Base-by-base conservation (phyloP, 2,888 invertebrate species). In the Osedax fenrisi region DNA sequence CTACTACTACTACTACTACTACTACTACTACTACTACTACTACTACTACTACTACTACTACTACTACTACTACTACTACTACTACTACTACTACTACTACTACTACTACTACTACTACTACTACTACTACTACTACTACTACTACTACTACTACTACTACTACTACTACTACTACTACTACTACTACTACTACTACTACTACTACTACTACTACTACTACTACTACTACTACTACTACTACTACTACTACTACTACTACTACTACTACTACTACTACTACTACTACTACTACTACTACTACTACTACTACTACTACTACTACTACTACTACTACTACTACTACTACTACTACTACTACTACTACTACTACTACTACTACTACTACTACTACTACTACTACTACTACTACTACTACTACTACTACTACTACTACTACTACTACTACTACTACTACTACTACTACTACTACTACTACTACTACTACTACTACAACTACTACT, bases 71-170 rank as follows among this genome's bases (percentile, higher is more conserved):
- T 25, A 68, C 67, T 67, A 21, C 27, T 56, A 73, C 66, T 73
- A 73, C 26, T 41, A 41, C 69, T 69, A 2, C 61, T 22, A 69
- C 59, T 74, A 69, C 69, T 41, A 69, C 25, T 70, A 69, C 61
- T 25, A 56, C 59, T 26, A 24, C 25, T 25, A 69, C 69, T 41
- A 74, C 56, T 41, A 74, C 69, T 41, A 69, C 56, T 41, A 74
- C 69, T 74, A 74, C 69, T 69, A 69, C 69, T 74, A 69, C 56
- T 69, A 69, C 69, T 69, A 69, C 70, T 68, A 73, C 73, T 68
- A 73, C 73, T 25, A 73, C 73, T 64, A 64, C 64, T 68, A 64
- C 64, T 73, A 24, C 73, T 68, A 68, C 73, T 68, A 68, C 73
- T n/a, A 64, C 64, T 64, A 64, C 64, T n/a, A 21, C 21, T 64